Percentiles rank a stretch among this genome's conserved stretches.
phyloP scores from a whole-genome alignment of 2,888 invertebrate genomes.

The Seira musarum region DNA sequence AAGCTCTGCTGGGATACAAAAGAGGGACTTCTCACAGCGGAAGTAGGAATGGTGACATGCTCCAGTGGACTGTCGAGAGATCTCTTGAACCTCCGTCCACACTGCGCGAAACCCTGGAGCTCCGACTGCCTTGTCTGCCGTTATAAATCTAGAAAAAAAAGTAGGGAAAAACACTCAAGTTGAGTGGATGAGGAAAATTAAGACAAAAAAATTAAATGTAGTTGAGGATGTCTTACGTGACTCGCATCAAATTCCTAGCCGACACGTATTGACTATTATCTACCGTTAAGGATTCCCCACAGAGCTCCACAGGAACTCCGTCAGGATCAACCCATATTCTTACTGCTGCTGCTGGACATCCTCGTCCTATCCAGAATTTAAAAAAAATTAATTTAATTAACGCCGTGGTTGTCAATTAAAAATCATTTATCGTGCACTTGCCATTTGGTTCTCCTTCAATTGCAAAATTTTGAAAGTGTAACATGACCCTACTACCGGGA shows the following conservation, averaged over 20 bases:
- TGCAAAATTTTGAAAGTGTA: constrained; percentile 92
- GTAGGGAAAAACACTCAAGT: background rate
- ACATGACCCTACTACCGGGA: constrained; percentile 88
- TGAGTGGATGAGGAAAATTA: background rate
- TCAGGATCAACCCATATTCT: constrained; percentile 90
- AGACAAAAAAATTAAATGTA: background rate
- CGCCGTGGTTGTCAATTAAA: too few relatives aligned
- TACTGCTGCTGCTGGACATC: constrained; percentile 92
- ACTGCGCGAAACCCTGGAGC: constrained; percentile 93
- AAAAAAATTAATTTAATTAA: background rate
- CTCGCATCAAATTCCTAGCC: constrained; percentile 87
- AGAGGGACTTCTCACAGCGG: constrained; percentile 73
- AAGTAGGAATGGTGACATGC: constrained; percentile 70
- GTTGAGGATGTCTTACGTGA: constrained; percentile 78
- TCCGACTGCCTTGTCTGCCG: constrained; percentile 95
- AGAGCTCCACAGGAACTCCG: constrained; percentile 88
- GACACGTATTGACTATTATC: constrained; percentile 90
- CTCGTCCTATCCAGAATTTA: constrained; percentile 78
- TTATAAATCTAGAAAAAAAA: constrained; percentile 83
- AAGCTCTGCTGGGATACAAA: constrained; percentile 74
- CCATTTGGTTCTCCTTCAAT: constrained; percentile 94
- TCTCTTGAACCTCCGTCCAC: constrained; percentile 90
- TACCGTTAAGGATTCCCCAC: constrained; percentile 85
- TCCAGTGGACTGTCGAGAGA: constrained; percentile 21
- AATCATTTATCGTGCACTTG: constrained; percentile 74